Conservation (phyloP, 2,113 vertebrate genomes). For the Podocnemis expansa region DNA sequence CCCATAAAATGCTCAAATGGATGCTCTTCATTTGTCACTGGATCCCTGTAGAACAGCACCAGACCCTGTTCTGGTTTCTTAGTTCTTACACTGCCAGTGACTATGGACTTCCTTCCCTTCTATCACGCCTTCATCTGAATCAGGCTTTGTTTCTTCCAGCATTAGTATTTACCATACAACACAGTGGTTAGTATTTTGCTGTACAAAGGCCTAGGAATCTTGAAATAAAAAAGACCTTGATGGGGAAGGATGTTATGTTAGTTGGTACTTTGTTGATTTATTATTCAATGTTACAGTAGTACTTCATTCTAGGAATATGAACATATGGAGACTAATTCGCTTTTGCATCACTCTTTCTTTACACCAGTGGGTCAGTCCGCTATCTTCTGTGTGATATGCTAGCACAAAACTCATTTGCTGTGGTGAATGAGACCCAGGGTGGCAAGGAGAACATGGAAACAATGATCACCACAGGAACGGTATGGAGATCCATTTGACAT, state of each 20-base stretch:
- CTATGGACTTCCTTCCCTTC: neutral
- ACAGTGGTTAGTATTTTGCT: neutral
- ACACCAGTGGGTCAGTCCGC: neutral
- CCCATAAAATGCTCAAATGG: neutral
- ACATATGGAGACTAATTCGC: neutral
- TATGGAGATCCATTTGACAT: neutral
- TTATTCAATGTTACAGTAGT: neutral
- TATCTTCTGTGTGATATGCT: neutral
- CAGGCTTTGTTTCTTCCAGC: neutral
- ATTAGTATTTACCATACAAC: neutral
- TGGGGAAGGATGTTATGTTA: neutral
- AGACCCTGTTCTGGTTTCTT: neutral
- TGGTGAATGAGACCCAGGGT: neutral
- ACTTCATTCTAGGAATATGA: neutral
- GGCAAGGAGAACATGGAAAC: neutral
- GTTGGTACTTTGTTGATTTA: neutral
- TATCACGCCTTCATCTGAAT: neutral
- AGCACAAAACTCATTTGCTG: too few species aligned
- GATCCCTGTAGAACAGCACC: neutral
- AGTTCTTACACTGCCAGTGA: neutral
- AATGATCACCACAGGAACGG: neutral
- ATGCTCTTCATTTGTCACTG: neutral
- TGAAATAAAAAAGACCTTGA: neutral
- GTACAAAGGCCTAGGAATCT: neutral
- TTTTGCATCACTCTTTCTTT: neutral